phyloP scores from a whole-genome alignment of 1,140 invertebrate genomes.

The Trichoplusia ni region DNA sequence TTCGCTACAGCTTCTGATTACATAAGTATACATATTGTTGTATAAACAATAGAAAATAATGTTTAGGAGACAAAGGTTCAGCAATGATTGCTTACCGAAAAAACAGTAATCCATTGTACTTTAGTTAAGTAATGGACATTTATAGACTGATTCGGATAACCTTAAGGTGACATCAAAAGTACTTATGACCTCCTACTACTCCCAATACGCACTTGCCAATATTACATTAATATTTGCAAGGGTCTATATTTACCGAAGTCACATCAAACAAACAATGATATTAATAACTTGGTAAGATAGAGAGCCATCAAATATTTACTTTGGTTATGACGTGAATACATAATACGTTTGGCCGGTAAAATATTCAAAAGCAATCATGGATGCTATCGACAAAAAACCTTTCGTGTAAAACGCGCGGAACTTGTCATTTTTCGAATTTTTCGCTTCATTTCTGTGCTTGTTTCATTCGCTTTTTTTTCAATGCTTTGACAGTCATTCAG shows the following conservation, averaged over 20 bases:
- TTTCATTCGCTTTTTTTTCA: constrained; percentile 35
- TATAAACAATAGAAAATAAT: no score
- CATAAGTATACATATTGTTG: no score
- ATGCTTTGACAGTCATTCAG: constrained; percentile 36
- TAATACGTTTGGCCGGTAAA: constrained; percentile 55
- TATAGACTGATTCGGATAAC: no score
- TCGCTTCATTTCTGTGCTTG: constrained; percentile 50
- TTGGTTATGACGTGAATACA: constrained; percentile 49
- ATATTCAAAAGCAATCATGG: constrained; percentile 52
- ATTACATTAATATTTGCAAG: constrained; percentile 1
- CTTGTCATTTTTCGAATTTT: constrained; percentile 47
- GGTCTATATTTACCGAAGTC: constrained; percentile 13
- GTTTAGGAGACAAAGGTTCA: no score
- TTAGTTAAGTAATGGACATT: no score
- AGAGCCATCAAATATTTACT: constrained; percentile 40
- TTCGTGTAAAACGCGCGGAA: constrained; percentile 53
- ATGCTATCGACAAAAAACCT: constrained; percentile 51
- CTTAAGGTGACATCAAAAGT: no score
- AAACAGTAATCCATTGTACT: no score
- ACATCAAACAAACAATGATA: constrained; percentile 32
- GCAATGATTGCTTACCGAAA: no score
- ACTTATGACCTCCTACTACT: not conserved
- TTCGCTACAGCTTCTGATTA: no score
- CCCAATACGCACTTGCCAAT: not conserved
- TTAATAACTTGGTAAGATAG: constrained; percentile 33